These are phyloP conservation scores for Peromyscus eremicus DNA, from an alignment of 2,797 vertebrate species.

Conservation along the genomic window DNA sequence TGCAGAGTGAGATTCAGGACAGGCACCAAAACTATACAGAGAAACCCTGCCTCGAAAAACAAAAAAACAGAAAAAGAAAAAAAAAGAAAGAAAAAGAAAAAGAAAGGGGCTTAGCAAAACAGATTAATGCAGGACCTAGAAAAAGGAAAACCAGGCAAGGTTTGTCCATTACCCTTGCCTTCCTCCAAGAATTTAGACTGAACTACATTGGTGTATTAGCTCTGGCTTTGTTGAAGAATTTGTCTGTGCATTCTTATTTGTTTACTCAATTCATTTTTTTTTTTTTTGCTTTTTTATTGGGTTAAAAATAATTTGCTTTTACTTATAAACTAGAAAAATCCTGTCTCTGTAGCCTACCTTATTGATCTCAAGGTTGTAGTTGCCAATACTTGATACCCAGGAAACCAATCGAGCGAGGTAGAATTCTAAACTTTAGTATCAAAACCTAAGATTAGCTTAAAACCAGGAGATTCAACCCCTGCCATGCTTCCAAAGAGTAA, in stretches of 20 bases:
- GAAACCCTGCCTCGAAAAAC: not conserved
- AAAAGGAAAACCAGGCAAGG: not conserved
- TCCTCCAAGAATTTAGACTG: not conserved
- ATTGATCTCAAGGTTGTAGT: not conserved
- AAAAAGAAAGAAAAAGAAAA: accelerated
- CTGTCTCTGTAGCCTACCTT: not conserved
- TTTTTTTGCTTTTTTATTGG: not conserved
- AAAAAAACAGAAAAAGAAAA: accelerated
- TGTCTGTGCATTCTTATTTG: not conserved
- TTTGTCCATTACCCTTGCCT: too few species aligned
- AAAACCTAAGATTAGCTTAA: not conserved
- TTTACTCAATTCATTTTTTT: not conserved
- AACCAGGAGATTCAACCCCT: not conserved
- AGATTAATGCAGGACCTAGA: not conserved
- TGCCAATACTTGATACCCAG: not conserved
- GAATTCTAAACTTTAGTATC: not conserved
- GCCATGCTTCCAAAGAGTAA: not conserved
- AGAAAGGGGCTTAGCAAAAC: not conserved
- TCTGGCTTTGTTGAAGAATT: not conserved
- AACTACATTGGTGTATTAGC: not conserved
- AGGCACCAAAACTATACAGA: not conserved
- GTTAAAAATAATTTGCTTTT: slow-evolving; percentile 9
- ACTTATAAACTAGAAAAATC: not conserved
- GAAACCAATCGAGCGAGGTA: not conserved
- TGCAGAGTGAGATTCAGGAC: not conserved